phyloP scores from a whole-genome alignment of 1,140 invertebrate species.

The Galleria mellonella region DNA sequence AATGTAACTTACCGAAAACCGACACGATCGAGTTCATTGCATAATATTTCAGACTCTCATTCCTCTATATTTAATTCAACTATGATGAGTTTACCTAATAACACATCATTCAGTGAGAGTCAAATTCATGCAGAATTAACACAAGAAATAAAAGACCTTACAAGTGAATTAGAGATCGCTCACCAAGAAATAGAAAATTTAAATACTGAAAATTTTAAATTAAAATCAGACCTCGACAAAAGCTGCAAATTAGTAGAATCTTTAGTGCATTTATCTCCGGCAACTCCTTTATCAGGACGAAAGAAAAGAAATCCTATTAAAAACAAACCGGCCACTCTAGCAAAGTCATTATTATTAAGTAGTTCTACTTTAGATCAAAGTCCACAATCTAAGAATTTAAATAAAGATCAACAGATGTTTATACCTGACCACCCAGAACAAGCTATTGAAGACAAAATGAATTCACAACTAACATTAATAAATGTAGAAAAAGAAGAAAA shows the following conservation, averaged over 20 bases:
- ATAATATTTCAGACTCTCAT: background rate
- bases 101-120: background rate
- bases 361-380: too few species aligned
- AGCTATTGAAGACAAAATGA: too few species aligned
- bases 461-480: too few species aligned
- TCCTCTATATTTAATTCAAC: background rate
- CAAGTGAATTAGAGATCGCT: background rate
- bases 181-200: conserved; percentile 1
- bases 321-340: too few species aligned
- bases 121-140: background rate
- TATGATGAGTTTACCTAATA: background rate
- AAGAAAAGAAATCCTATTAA: too few species aligned
- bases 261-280: background rate
- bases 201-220: background rate
- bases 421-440: too few species aligned
- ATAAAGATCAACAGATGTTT: too few species aligned
- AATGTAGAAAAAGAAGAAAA: too few species aligned
- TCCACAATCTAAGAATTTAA: too few species aligned
- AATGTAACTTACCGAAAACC: background rate
- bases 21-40: background rate
- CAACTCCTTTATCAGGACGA: too few species aligned
- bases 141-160: background rate
- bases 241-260: background rate
- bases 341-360: too few species aligned
- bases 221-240: background rate